A percentile compares a stretch with the other conserved stretches of the same genome.
Evolutionary conservation across 2,888 invertebrate species (phyloP).

Genomic region (Scotopteryx bipunctaria): DNA sequence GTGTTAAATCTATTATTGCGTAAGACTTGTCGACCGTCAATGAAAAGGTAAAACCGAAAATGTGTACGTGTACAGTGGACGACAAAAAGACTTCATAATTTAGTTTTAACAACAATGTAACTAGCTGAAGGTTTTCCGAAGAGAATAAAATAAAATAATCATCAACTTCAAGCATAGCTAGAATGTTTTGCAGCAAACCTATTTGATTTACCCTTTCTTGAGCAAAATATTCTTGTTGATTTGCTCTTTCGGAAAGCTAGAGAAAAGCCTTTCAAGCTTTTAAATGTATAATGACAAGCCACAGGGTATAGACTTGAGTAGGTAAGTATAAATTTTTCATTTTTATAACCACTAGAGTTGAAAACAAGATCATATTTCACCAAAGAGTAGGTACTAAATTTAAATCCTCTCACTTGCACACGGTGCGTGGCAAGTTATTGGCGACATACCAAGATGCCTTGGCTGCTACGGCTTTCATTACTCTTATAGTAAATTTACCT

Average conservation of each 20-base stretch:
- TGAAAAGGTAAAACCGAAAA: slow-evolving; percentile 26
- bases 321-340: background rate
- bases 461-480: background rate
- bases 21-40: slow-evolving; percentile 51
- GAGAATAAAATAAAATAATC: too few relatives aligned
- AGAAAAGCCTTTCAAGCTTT: too few relatives aligned
- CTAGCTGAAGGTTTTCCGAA: too few relatives aligned
- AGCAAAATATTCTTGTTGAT: too few relatives aligned
- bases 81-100: background rate
- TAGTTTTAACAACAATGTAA: too few relatives aligned
- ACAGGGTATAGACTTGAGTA: too few relatives aligned
- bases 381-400: slow-evolving; percentile 5
- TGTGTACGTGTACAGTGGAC: slow-evolving; percentile 6
- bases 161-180: too few relatives aligned
- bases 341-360: background rate
- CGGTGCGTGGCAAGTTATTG: slow-evolving; percentile 19
- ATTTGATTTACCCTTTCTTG: too few relatives aligned
- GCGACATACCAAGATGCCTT: slow-evolving; percentile 18
- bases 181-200: too few relatives aligned
- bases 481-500: background rate
- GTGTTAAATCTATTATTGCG: slow-evolving; percentile 64
- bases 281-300: too few relatives aligned
- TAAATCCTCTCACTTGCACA: slow-evolving; percentile 14
- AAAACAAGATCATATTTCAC: background rate
- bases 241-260: too few relatives aligned